Evolutionary conservation across 2,888 invertebrate genomes (phyloP).

Genomic region (Melieria omissa): DNA sequence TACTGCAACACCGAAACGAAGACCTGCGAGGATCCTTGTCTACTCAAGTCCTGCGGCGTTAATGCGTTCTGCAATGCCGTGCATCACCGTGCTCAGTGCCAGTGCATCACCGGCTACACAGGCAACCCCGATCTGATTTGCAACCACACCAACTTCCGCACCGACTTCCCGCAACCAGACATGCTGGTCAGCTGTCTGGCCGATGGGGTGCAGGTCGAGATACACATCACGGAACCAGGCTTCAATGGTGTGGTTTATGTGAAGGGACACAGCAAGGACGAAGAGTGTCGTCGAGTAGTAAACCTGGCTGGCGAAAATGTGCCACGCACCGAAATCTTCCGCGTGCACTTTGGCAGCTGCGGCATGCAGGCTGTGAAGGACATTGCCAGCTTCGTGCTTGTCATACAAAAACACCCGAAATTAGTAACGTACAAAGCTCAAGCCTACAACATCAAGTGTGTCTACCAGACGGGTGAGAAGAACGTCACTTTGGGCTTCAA

Average conservation of each 20-base stretch:
- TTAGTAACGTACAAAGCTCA: constrained; percentile 93
- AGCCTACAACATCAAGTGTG: constrained; percentile 95
- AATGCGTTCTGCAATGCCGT: constrained; percentile 83
- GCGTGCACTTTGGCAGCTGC: constrained; percentile 90
- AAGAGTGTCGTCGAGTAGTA: constrained; percentile 85
- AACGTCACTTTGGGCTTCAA: constrained; percentile 93
- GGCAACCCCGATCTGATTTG: constrained; percentile 82
- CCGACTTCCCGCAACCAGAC: constrained; percentile 86
- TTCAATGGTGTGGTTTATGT: constrained; percentile 93
- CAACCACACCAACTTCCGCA: constrained; percentile 72
- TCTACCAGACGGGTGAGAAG: constrained; percentile 93
- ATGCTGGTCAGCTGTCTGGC: constrained; percentile 90
- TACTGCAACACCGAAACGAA: constrained; percentile 78
- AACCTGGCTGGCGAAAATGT: constrained; percentile 77
- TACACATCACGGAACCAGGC: constrained; percentile 76
- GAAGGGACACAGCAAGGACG: constrained; percentile 94
- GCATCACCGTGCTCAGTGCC: constrained; percentile 81
- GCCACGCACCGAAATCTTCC: constrained; percentile 80
- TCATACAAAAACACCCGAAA: constrained; percentile 96
- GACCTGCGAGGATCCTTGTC: constrained; percentile 84
- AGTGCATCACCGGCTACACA: constrained; percentile 79
- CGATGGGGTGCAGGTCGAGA: constrained; percentile 89
- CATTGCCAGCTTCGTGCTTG: constrained; percentile 90
- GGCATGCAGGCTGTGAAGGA: constrained; percentile 92
- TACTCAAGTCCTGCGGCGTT: constrained; percentile 76